These are phyloP conservation scores for Verasper variegatus DNA, from an alignment of 2,113 vertebrate species.

Conservation along the genomic window DNA sequence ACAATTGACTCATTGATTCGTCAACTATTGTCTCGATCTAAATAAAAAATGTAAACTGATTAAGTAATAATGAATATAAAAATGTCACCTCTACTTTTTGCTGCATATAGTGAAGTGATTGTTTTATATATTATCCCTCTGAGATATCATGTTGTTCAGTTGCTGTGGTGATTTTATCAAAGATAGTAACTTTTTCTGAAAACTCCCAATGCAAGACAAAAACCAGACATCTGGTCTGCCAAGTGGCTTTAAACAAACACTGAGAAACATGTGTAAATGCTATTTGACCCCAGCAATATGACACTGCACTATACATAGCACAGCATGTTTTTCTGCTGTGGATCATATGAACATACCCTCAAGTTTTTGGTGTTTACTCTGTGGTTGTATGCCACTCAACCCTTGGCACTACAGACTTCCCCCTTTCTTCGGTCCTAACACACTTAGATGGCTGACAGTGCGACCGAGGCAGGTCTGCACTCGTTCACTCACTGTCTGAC, in stretches of 20 bases:
- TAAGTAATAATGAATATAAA: no score
- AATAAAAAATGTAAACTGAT: no score
- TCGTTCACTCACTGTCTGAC: conserved; percentile 49
- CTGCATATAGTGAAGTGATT: no score
- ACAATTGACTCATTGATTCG: not conserved
- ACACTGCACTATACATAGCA: conserved; percentile 3
- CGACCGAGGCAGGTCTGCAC: conserved; percentile 54
- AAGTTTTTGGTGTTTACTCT: conserved; percentile 31
- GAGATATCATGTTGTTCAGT: not conserved
- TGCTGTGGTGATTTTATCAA: not conserved
- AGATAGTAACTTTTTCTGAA: conserved; percentile 7
- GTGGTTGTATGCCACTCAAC: conserved; percentile 34
- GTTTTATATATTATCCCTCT: no score
- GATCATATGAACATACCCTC: conserved; percentile 18
- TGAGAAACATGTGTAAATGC: conserved; percentile 24
- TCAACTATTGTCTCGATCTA: not conserved
- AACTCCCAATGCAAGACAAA: conserved; percentile 13
- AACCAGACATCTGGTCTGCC: conserved; percentile 36
- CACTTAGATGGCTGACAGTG: conserved; percentile 54
- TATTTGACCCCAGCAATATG: conserved; percentile 17
- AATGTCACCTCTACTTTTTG: no score
- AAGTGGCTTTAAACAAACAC: conserved; percentile 36
- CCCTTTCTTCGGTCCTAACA: conserved; percentile 25
- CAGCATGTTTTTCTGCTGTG: conserved; percentile 1
- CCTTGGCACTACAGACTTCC: conserved; percentile 22